These are phyloP conservation scores for Hassar affinis DNA, from an alignment of 2,113 vertebrate species.

Conservation along the genomic window DNA sequence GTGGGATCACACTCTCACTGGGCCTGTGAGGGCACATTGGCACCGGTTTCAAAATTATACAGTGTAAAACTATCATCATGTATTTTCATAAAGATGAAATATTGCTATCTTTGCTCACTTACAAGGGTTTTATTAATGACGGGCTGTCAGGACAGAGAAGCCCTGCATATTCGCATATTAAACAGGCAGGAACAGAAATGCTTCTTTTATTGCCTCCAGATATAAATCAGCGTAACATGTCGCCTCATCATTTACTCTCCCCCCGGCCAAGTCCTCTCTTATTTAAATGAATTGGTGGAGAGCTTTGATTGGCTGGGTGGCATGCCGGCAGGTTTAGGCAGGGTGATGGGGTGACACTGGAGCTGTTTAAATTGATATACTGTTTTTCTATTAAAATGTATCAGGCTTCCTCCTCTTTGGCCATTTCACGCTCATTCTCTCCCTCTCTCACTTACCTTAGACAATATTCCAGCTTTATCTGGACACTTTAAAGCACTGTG, in stretches of 20 bases:
- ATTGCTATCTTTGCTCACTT: conserved; percentile 82
- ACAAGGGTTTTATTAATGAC: conserved; percentile 89
- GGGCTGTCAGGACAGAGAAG: conserved; percentile 87
- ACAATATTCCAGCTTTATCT: neutral
- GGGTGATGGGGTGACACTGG: conserved; percentile 57
- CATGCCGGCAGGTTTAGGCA: conserved; percentile 70
- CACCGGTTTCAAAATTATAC: conserved; percentile 81
- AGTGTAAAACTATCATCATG: conserved; percentile 92
- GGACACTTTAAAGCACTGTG: neutral
- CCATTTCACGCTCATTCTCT: conserved; percentile 39
- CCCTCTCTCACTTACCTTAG: neutral
- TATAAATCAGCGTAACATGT: conserved; percentile 95
- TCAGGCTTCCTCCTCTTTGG: conserved; percentile 43
- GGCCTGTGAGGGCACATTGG: conserved; percentile 75
- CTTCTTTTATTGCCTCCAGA: conserved; percentile 91
- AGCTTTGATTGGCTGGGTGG: conserved; percentile 87
- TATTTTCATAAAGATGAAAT: conserved; percentile 95
- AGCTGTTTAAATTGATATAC: conserved; percentile 60
- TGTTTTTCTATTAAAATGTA: conserved; percentile 57
- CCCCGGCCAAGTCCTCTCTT: conserved; percentile 92
- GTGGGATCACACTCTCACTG: conserved; percentile 66
- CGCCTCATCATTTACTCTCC: conserved; percentile 91
- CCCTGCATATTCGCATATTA: conserved; percentile 97
- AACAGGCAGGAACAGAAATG: conserved; percentile 94
- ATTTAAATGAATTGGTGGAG: conserved; percentile 92